phyloP scores from a whole-genome alignment of 2,888 invertebrate genomes.

The Drosophila greeni region DNA sequence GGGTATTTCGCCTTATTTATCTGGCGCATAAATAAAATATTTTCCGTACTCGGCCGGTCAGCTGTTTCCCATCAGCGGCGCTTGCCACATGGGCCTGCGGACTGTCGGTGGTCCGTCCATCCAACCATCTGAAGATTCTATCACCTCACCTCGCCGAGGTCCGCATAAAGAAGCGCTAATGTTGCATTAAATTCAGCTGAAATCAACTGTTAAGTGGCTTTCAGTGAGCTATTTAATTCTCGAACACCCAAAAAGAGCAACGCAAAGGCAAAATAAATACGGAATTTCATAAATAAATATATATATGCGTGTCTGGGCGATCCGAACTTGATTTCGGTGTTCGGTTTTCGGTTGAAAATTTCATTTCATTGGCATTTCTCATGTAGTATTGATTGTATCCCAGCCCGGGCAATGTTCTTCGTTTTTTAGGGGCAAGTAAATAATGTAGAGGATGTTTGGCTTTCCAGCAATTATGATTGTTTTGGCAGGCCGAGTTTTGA shows the following conservation, averaged over 20 bases:
- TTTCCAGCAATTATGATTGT: constrained; percentile 27
- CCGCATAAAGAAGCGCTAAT: constrained; percentile 61
- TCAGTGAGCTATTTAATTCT: constrained; percentile 72
- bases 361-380: constrained; percentile 7
- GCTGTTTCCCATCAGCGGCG: constrained; percentile 70
- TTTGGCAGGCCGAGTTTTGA: constrained; percentile 29
- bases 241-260: constrained; percentile 47
- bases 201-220: constrained; percentile 72
- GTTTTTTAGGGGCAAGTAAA: constrained; percentile 38
- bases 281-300: constrained; percentile 59
- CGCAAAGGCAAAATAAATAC: constrained; percentile 44
- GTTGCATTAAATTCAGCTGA: constrained; percentile 73
- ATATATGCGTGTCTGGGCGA: constrained; percentile 42
- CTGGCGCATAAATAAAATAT: constrained; percentile 68
- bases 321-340: constrained; percentile 40
- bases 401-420: background rate
- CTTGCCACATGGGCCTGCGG: constrained; percentile 46
- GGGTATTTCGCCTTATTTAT: constrained; percentile 61
- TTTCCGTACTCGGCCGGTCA: constrained; percentile 62
- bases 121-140: constrained; percentile 45
- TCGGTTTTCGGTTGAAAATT: constrained; percentile 11
- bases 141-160: constrained; percentile 46
- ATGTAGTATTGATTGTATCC: background rate
- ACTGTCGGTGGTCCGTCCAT: constrained; percentile 58
- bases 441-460: constrained; percentile 23